Evolutionary conservation across 2,113 vertebrate species (phyloP).

Genomic region (Zeus faber): DNA sequence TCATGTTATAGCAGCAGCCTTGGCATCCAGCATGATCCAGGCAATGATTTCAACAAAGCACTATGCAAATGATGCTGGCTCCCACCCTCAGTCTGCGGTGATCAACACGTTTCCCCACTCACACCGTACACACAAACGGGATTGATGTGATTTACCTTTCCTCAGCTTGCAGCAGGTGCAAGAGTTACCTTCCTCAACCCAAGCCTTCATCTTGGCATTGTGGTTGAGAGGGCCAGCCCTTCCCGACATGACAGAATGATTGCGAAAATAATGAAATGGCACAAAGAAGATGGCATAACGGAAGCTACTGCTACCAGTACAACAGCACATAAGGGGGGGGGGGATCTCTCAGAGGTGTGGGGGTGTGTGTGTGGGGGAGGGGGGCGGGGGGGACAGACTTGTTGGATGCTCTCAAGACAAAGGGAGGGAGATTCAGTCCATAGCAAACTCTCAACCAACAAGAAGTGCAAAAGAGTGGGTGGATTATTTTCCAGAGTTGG

Average conservation of each 20-base stretch:
- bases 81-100: conserved; percentile 47
- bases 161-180: conserved; percentile 64
- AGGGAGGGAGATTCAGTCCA: conserved; percentile 77
- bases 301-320: conserved; percentile 63
- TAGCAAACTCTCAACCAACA: conserved; percentile 66
- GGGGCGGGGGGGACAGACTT: conserved; percentile 65
- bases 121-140: conserved; percentile 60
- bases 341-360: conserved; percentile 49
- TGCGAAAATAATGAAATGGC: conserved; percentile 54
- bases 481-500: conserved; percentile 44
- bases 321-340: conserved; percentile 59
- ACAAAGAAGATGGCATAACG: conserved; percentile 60
- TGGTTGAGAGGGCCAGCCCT: conserved; percentile 58
- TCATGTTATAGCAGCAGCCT: conserved; percentile 70
- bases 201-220: conserved; percentile 68
- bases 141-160: conserved; percentile 73
- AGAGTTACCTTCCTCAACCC: conserved; percentile 72
- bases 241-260: conserved; percentile 53
- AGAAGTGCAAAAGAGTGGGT: conserved; percentile 63
- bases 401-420: conserved; percentile 72
- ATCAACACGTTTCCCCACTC: conserved; percentile 32
- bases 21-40: conserved; percentile 75
- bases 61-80: conserved; percentile 65
- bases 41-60: conserved; percentile 74
- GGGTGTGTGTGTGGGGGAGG: too few relatives aligned